Conservation (phyloP, 2,113 vertebrate species). For the Nothoprocta perdicaria region DNA sequence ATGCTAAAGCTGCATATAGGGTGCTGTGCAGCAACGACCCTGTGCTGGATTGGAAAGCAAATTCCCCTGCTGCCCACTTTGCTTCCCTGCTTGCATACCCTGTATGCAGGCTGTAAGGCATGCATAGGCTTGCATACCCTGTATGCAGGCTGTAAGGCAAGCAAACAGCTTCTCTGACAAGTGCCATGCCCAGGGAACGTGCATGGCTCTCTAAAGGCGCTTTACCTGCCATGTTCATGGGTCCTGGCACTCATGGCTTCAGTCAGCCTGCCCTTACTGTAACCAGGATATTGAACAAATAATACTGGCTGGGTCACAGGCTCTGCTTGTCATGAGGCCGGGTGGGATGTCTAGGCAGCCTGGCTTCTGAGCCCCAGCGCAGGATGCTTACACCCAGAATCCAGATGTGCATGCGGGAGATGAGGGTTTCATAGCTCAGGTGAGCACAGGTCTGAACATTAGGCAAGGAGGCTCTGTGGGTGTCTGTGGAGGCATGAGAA, state of each 20-base stretch:
- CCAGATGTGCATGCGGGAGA: neutral
- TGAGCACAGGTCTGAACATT: fast-evolving
- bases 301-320: neutral
- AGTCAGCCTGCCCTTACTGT: fast-evolving
- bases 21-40: neutral
- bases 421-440: neutral
- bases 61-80: neutral
- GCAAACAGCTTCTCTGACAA: neutral
- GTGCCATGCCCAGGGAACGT: fast-evolving
- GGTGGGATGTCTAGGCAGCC: too few relatives aligned
- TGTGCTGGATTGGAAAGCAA: neutral
- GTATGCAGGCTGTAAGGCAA: neutral
- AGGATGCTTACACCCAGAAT: neutral
- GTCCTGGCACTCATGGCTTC: neutral
- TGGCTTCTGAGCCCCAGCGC: neutral
- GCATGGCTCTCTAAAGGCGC: fast-evolving
- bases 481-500: neutral
- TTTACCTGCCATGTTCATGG: neutral
- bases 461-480: neutral
- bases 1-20: neutral
- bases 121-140: neutral
- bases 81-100: neutral
- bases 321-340: neutral
- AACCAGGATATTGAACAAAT: neutral
- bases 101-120: neutral